Base-by-base conservation (phyloP, 2,797 vertebrate genomes). In the Propithecus perrieri region DNA sequence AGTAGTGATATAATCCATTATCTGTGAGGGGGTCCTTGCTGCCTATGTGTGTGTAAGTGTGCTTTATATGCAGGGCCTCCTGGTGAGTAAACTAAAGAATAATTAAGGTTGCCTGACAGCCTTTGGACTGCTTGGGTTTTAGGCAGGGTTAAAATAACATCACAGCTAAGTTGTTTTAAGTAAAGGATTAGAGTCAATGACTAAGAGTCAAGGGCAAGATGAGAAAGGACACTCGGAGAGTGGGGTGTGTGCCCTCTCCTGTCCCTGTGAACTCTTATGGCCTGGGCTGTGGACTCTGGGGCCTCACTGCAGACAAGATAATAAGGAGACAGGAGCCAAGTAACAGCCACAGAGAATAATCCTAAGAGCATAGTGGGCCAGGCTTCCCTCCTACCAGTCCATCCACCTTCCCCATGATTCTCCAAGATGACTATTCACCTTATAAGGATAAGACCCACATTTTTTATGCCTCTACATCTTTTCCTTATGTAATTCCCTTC, bases 101-200 rank as follows among this genome's bases (percentile, higher is more conserved):
- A 95, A 93, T 92, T 89, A 96, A 93, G 72, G 71, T 71, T 97
- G 67, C 76, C 63, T 12, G 33, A 85, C 89, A 89, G 89, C 61
- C 79, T 94, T 86, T 96, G 83, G 93, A 96, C 92, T 84, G 55
- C 94, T 63, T 96, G 69, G 72, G 63, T 96, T 96, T 97, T 95
- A 94, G 92, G 93, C 80, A 92, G 69, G 92, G 96, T 97, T 97
- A 97, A 97, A 97, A 97, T 85, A 98, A 97, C 95, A 96, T 92
- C 46, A 72, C 0, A 0, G 81, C 89, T 96, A 95, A 95, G 33
- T 93, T 96, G 93, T 91, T 94, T 97, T 95, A 96, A 97, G 85
- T 94, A 75, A 85, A 96, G 85, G 92, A 97, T 97, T 96, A 97
- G 85, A 95, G 94, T 85, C 85, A 88, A 67, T 14, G 76, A 93